phyloP scores from a whole-genome alignment of 1,140 invertebrate species.

The Anagrus nilaparvatae region DNA sequence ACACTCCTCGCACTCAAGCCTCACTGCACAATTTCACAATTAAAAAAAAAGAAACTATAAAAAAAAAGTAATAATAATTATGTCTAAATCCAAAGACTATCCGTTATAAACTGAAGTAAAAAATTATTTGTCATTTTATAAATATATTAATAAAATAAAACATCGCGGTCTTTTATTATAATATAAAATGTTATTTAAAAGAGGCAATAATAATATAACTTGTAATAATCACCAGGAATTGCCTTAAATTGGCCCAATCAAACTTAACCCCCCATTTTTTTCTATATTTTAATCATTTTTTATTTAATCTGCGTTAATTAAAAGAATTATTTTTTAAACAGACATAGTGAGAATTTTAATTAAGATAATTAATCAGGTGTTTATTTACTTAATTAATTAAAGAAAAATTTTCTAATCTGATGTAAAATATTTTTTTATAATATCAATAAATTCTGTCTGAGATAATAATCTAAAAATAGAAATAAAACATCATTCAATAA shows the following conservation, averaged over 20 bases:
- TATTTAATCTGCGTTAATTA: neutral
- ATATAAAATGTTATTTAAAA: slow-evolving; percentile 16
- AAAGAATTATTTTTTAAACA: neutral
- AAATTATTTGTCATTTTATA: neutral
- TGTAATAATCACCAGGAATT: slow-evolving; percentile 45
- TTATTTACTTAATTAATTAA: neutral
- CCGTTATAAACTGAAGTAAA: neutral
- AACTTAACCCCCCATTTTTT: slow-evolving; percentile 43
- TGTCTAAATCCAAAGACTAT: neutral
- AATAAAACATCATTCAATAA: too few relatives aligned
- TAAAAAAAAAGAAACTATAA: neutral
- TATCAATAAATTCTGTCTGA: slow-evolving; percentile 6
- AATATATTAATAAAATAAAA: neutral
- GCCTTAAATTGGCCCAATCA: slow-evolving; percentile 46
- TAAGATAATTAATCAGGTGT: neutral
- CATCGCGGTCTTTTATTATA: slow-evolving; percentile 35
- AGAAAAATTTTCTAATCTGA: neutral
- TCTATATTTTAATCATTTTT: neutral
- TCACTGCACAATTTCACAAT: too few relatives aligned
- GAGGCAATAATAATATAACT: slow-evolving; percentile 43
- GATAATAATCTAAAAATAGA: too few relatives aligned
- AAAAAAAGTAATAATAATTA: neutral
- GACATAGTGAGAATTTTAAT: neutral
- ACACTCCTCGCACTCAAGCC: too few relatives aligned
- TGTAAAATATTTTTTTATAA: neutral